Base-by-base conservation (phyloP, 1,140 invertebrate genomes). In the Papilio polytes region DNA sequence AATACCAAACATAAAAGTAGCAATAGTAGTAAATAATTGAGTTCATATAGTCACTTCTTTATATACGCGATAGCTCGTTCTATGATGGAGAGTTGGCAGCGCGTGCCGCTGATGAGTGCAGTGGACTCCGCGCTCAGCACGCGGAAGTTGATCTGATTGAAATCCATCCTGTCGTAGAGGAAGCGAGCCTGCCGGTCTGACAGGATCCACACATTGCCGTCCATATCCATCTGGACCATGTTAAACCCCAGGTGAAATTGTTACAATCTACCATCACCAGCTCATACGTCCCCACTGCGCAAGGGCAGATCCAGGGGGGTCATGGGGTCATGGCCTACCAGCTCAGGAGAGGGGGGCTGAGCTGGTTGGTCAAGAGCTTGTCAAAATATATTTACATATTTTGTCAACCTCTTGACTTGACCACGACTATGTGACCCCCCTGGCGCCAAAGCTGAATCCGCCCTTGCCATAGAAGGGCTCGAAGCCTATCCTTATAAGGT, bases 141-240 rank as follows among this genome's bases (percentile, higher is more conserved):
- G 66, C 96, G 92, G 88, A 96, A 97, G 87, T 97, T 97, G 2
- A 95, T 87, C 72, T 96, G 89, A 2, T 91, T 85, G 12, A 88
- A 86, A 87, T 96, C 94, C 78, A 96, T 95, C 44, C 88, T 85
- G 53, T 94, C 94, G 88, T 96, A 96, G 10, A 96, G 89, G 85
- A 97, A 97, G 13, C 94, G 93, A 0, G 96, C 96, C 88, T 97
- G 95, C 85, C 96, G 96, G 84, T 97, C 96, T 7, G 97, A 96
- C 6, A 97, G 88, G 20, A 97, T 96, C 95, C 96, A 97, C 10
- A 97, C 82, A 80, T 96, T 96, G 56, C 95, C 93, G 51, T 96
- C 94, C 0, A 78, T 80, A 83, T 96, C 96, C 76, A 96, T 85
- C 91, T 92, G 82, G 0, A 79, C 70, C 31, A 80, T n/a, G 48